A percentile compares a stretch with the other conserved stretches of the same genome.
Conservation (phyloP, 2,888 invertebrate genomes). For the Dilophus febrilis region DNA sequence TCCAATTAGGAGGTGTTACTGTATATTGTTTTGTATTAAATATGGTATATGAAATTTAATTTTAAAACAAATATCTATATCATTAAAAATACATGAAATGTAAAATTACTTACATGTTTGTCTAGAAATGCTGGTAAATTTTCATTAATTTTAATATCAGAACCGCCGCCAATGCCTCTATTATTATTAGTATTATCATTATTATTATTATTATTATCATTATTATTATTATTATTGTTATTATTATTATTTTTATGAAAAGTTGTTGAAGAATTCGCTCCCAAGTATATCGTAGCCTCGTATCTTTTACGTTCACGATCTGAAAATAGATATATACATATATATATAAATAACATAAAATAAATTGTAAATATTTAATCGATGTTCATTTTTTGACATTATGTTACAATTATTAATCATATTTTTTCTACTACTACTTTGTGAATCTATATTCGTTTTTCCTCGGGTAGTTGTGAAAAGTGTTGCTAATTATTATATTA, state of each 20-base stretch:
- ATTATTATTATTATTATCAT: background rate
- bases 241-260: background rate
- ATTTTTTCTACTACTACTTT: too few species aligned
- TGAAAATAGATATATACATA: too few species aligned
- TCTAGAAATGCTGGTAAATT: constrained; percentile 24
- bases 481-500: too few species aligned
- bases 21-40: too few species aligned
- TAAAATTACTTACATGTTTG: constrained; percentile 23
- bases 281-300: constrained; percentile 26
- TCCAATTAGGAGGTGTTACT: too few species aligned
- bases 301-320: constrained; percentile 28
- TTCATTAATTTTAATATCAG: constrained; percentile 10
- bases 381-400: too few species aligned
- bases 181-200: background rate
- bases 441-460: too few species aligned
- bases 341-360: constrained; percentile 1
- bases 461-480: too few species aligned
- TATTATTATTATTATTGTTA: background rate
- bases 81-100: constrained; percentile 1
- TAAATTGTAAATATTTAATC: background rate
- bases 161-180: background rate
- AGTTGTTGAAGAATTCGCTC: constrained; percentile 3
- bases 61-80: constrained; percentile 1
- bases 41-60: too few species aligned
- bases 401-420: too few species aligned